Evolutionary conservation across 1,140 invertebrate species (phyloP).

Genomic region (Apis cerana): DNA sequence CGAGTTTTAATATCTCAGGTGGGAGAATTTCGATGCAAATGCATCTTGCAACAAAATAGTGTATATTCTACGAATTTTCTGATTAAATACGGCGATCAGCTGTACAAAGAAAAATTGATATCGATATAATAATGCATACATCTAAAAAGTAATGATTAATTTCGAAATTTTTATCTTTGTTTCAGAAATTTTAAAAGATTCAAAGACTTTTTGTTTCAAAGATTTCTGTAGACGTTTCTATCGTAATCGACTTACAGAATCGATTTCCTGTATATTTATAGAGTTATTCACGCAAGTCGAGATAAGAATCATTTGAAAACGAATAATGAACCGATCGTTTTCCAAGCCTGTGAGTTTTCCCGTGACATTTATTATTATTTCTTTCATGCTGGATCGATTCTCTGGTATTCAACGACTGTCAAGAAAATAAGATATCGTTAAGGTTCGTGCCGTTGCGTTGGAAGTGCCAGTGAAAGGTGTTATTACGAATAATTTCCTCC

Average conservation of each 20-base stretch:
- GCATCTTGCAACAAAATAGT: too few species aligned
- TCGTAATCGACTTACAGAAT: background rate
- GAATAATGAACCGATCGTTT: slow-evolving; percentile 12
- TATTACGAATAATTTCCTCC: slow-evolving; percentile 50
- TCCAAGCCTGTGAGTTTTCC: slow-evolving; percentile 30
- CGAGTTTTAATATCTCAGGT: too few species aligned
- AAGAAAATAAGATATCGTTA: slow-evolving; percentile 40
- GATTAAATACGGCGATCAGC: too few species aligned
- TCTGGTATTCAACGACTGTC: slow-evolving; percentile 18
- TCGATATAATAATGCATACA: too few species aligned
- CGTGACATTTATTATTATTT: slow-evolving; percentile 49
- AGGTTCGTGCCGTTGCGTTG: background rate
- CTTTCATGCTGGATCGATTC: background rate
- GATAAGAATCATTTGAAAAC: slow-evolving; percentile 5
- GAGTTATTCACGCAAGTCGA: background rate
- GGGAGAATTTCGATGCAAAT: too few species aligned
- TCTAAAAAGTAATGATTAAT: too few species aligned
- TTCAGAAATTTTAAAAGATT: too few species aligned
- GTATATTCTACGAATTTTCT: too few species aligned
- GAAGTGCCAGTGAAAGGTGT: slow-evolving; percentile 42
- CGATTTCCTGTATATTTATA: background rate
- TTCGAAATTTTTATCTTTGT: too few species aligned
- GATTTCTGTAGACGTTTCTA: background rate
- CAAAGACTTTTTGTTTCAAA: background rate
- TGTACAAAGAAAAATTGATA: too few species aligned